Evolutionary conservation across 2,113 vertebrate genomes (phyloP).

Genomic region (Corynorhinus townsendii): DNA sequence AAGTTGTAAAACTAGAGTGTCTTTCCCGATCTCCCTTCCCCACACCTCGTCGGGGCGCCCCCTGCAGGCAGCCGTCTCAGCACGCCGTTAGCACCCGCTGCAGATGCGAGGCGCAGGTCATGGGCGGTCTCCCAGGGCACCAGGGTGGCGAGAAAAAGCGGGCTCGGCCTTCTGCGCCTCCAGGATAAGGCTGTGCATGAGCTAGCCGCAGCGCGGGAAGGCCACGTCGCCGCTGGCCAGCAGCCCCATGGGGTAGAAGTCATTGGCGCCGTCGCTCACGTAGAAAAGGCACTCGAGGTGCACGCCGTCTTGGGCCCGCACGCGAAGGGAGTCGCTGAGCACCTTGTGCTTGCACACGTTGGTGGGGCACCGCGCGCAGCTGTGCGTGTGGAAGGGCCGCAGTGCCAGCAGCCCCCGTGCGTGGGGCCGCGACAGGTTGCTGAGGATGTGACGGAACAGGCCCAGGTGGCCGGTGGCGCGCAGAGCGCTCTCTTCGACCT

Average conservation of each 20-base stretch:
- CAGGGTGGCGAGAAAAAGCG: conserved; percentile 85
- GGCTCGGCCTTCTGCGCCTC: conserved; percentile 88
- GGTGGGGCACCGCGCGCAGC: conserved; percentile 88
- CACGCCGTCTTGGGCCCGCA: conserved; percentile 86
- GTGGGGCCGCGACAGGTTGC: conserved; percentile 90
- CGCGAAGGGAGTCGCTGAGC: conserved; percentile 87
- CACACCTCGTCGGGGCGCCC: neutral
- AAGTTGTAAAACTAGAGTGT: neutral
- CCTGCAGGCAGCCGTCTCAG: conserved; percentile 45
- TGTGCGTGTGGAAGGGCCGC: conserved; percentile 92
- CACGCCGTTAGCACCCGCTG: conserved; percentile 82
- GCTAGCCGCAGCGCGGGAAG: conserved; percentile 91
- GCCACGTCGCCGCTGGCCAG: conserved; percentile 87
- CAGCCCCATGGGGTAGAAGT: conserved; percentile 90
- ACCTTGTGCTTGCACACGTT: conserved; percentile 97
- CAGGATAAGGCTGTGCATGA: conserved; percentile 91
- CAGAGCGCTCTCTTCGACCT: conserved; percentile 90
- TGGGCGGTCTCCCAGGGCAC: conserved; percentile 90
- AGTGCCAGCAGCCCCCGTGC: conserved; percentile 86
- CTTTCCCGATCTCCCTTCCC: neutral
- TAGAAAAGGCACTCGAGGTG: conserved; percentile 92
- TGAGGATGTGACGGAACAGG: conserved; percentile 91
- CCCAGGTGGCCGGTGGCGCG: conserved; percentile 80
- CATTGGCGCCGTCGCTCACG: conserved; percentile 95
- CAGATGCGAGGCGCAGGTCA: conserved; percentile 86